Percentiles rank a stretch among this genome's conserved stretches.
These are phyloP conservation scores for Siderastrea siderea DNA, from an alignment of 92 coral and sea anemone genomes.

Conservation along the genomic window DNA sequence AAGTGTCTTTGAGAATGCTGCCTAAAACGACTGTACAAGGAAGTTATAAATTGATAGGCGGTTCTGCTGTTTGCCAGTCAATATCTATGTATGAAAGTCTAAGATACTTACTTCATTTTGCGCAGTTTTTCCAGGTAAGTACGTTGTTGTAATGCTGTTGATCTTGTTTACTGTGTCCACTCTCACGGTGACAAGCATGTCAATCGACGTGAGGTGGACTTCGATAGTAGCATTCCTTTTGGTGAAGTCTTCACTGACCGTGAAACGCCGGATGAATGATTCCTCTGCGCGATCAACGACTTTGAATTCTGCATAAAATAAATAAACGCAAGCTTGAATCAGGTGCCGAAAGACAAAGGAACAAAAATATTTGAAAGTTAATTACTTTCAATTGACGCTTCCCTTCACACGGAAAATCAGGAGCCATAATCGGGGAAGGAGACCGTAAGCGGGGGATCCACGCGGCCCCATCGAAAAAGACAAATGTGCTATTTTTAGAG, in stretches of 20 bases:
- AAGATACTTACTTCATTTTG: not conserved
- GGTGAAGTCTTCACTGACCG: not conserved
- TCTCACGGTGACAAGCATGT: not conserved
- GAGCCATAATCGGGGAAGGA: too few relatives aligned
- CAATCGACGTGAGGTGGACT: not conserved
- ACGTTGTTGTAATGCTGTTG: not conserved
- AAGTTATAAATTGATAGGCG: too few relatives aligned
- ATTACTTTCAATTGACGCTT: not conserved
- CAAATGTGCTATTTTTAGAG: too few relatives aligned
- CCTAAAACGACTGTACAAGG: too few relatives aligned
- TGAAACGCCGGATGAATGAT: not conserved
- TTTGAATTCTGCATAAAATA: not conserved
- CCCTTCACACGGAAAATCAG: too few relatives aligned
- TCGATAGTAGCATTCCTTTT: not conserved
- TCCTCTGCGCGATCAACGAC: not conserved
- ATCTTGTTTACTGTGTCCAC: not conserved
- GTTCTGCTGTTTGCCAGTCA: too few relatives aligned
- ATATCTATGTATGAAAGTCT: not conserved
- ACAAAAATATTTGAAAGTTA: not conserved
- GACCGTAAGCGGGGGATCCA: too few relatives aligned
- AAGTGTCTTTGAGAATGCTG: too few relatives aligned
- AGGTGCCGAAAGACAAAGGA: not conserved
- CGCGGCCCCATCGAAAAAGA: too few relatives aligned
- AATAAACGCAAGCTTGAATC: not conserved
- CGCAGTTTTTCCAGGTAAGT: not conserved